Percentiles rank a stretch among this genome's conserved stretches.
These are phyloP conservation scores for Sitophilus oryzae DNA, from an alignment of 1,140 invertebrate species.

Conservation along the genomic window DNA sequence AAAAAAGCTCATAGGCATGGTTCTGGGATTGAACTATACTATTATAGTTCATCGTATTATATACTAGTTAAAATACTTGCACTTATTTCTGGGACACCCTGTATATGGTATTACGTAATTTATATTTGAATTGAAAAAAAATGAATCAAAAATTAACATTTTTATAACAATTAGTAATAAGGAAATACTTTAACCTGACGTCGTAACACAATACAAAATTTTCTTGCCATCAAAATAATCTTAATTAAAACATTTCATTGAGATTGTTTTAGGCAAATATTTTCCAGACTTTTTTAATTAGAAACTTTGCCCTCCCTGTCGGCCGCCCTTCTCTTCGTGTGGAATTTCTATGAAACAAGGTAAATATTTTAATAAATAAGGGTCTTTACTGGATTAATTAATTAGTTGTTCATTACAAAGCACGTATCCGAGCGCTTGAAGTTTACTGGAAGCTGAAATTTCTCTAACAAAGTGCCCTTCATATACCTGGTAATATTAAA, in stretches of 20 bases:
- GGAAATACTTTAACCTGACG: no score
- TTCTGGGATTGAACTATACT: no score
- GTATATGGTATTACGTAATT: no score
- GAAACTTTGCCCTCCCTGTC: constrained; percentile 15
- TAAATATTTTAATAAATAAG: constrained; percentile 30
- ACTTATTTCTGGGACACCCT: no score
- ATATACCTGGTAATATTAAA: constrained; percentile 29
- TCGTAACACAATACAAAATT: no score
- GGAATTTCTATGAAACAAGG: constrained; percentile 28
- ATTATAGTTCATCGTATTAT: no score
- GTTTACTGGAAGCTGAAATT: constrained; percentile 28
- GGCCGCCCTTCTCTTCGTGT: constrained; percentile 18
- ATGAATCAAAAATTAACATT: no score
- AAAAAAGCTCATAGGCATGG: no score
- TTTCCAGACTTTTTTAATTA: constrained; percentile 19
- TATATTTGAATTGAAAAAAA: no score
- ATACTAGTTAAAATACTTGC: no score
- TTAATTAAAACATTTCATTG: not conserved
- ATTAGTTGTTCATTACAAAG: constrained; percentile 30
- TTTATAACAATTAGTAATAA: no score
- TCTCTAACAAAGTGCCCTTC: constrained; percentile 28
- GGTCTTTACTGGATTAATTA: constrained; percentile 29
- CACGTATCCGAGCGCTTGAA: constrained; percentile 26
- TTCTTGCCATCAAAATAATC: not conserved
- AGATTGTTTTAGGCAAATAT: not conserved